These are phyloP conservation scores for Dendrolimus pini DNA, from an alignment of 2,888 invertebrate genomes.

Conservation along the genomic window DNA sequence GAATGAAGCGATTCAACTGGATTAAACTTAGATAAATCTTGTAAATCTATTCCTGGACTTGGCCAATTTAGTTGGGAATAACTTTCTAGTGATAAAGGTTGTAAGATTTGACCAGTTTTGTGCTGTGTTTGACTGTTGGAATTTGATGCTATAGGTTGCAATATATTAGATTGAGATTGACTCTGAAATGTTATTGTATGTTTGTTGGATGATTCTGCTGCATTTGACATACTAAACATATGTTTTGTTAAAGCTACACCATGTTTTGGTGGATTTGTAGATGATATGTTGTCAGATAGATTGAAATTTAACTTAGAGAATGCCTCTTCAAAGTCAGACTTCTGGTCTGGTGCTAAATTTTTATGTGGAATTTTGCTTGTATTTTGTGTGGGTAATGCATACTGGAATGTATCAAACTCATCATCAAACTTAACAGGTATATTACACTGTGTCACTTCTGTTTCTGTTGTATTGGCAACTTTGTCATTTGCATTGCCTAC, in stretches of 20 bases:
- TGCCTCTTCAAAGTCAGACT: conserved; percentile 24
- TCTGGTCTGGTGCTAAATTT: conserved; percentile 7
- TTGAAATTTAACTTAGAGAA: conserved; percentile 27
- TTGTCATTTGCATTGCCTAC: conserved; percentile 10
- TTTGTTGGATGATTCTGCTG: conserved; percentile 20
- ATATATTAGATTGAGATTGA: conserved; percentile 23
- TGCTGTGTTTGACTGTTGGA: conserved; percentile 24
- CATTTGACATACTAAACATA: conserved; percentile 20
- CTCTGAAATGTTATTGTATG: conserved; percentile 15
- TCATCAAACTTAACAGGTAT: conserved; percentile 36
- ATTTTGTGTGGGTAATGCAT: conserved; percentile 38
- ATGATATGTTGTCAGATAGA: conserved; percentile 44
- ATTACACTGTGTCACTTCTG: conserved; percentile 10
- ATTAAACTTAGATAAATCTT: conserved; percentile 68
- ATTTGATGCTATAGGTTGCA: conserved; percentile 42
- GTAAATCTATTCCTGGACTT: conserved; percentile 75
- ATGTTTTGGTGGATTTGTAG: conserved; percentile 22
- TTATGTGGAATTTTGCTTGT: conserved; percentile 19
- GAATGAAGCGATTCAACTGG: conserved; percentile 66
- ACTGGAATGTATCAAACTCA: conserved; percentile 68
- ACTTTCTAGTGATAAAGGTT: conserved; percentile 65
- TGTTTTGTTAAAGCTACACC: conserved; percentile 28
- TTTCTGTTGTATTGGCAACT: conserved; percentile 10
- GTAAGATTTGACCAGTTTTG: conserved; percentile 60
- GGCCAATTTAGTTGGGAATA: conserved; percentile 79